phyloP scores from a whole-genome alignment of 2,888 invertebrate genomes.

The Panorpa germanica region DNA sequence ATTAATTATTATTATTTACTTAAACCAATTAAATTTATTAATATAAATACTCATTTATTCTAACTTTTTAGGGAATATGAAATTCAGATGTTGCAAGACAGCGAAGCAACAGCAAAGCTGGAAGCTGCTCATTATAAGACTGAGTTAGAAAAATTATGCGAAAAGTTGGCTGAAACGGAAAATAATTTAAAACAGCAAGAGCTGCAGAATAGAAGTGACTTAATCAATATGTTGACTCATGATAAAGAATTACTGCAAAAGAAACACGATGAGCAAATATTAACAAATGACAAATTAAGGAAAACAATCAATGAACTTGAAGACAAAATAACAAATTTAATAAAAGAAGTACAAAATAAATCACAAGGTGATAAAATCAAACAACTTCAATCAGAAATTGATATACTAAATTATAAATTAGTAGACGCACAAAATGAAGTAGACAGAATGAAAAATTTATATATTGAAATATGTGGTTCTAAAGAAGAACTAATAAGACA shows the following conservation, averaged over 20 bases:
- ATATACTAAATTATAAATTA: slow-evolving; percentile 29
- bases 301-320: slow-evolving; percentile 19
- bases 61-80: slow-evolving; percentile 2
- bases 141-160: too few species aligned
- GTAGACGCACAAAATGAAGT: slow-evolving; percentile 30
- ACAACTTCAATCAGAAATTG: slow-evolving; percentile 23
- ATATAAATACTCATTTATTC: neutral
- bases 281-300: too few species aligned
- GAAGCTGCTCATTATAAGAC: too few species aligned
- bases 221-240: too few species aligned
- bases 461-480: slow-evolving; percentile 34
- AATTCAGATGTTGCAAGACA: slow-evolving; percentile 9
- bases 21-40: neutral
- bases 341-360: slow-evolving; percentile 20
- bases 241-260: too few species aligned
- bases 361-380: slow-evolving; percentile 20
- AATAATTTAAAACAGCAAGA: slow-evolving; percentile 18
- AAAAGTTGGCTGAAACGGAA: slow-evolving; percentile 19
- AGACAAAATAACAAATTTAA: slow-evolving; percentile 8
- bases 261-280: too few species aligned
- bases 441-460: slow-evolving; percentile 28
- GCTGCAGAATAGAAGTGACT: too few species aligned
- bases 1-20: neutral
- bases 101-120: too few species aligned
- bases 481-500: slow-evolving; percentile 37